Evolutionary conservation across 2,888 invertebrate species (phyloP).

Genomic region (Odontocolon sp.): DNA sequence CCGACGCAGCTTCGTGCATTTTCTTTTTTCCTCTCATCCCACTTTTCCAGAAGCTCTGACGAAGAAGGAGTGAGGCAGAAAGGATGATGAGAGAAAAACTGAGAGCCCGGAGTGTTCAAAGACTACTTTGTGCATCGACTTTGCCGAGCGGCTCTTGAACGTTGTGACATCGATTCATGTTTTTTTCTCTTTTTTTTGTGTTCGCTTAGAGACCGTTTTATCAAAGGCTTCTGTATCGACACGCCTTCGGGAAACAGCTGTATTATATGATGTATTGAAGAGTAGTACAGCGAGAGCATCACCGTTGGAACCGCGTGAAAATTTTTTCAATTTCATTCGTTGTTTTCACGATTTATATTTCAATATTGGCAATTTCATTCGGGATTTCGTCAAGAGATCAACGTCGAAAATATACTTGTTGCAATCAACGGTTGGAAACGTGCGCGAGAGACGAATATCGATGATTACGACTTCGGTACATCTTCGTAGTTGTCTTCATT

Average conservation of each 20-base stretch:
- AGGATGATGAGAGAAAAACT: no score
- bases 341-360: slow-evolving; percentile 41
- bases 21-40: not conserved
- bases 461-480: slow-evolving; percentile 10
- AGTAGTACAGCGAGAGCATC: not conserved
- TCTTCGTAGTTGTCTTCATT: no score
- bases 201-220: not conserved
- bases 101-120: slow-evolving; percentile 14
- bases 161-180: slow-evolving; percentile 2
- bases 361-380: slow-evolving; percentile 42
- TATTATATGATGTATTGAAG: not conserved
- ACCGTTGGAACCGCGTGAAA: no score
- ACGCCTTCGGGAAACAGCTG: not conserved
- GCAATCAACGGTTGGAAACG: not conserved
- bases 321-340: not conserved
- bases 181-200: slow-evolving; percentile 2
- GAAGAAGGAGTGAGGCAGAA: not conserved
- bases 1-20: not conserved
- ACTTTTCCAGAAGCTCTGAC: slow-evolving; percentile 9
- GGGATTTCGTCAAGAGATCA: not conserved
- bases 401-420: not conserved
- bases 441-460: not conserved
- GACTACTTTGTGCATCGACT: slow-evolving; percentile 11
- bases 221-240: not conserved
- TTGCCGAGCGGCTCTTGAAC: not conserved